A percentile compares a stretch with the other conserved stretches of the same genome.
These are phyloP conservation scores for Paramacrobiotus metropolitanus DNA, from an alignment of 1,140 invertebrate genomes.

Conservation along the genomic window DNA sequence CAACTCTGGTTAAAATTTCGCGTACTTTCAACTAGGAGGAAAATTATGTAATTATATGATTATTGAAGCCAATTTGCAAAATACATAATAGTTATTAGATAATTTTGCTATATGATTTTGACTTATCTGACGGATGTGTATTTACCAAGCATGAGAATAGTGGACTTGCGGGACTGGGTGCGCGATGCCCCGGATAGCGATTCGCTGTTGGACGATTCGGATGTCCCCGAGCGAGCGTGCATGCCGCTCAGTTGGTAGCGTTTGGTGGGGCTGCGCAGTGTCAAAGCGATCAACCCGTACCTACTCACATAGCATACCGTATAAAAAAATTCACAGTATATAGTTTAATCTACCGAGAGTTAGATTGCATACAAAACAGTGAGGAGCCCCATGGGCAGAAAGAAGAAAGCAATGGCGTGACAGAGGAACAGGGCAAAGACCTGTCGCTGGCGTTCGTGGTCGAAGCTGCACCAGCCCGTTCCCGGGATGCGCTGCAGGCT, in stretches of 20 bases:
- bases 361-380: conserved; percentile 54
- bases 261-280: conserved; percentile 34
- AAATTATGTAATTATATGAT: no score
- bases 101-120: no score
- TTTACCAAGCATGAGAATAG: conserved; percentile 17
- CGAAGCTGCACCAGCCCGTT: conserved; percentile 17
- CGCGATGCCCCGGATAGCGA: no score
- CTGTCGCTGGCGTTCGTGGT: background rate
- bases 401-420: conserved; percentile 58
- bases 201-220: background rate
- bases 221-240: background rate
- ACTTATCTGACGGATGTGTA: no score
- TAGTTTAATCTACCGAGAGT: no score
- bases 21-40: no score
- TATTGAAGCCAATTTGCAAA: no score
- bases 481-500: conserved; percentile 13
- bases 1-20: no score
- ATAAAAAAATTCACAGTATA: no score
- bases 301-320: no score
- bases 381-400: conserved; percentile 59
- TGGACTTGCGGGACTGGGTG: conserved; percentile 14
- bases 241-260: background rate
- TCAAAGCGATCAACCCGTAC: conserved; percentile 54
- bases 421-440: conserved; percentile 20
- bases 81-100: no score